Base-by-base conservation (phyloP, 2,113 vertebrate species). In the Ictalurus punctatus region DNA sequence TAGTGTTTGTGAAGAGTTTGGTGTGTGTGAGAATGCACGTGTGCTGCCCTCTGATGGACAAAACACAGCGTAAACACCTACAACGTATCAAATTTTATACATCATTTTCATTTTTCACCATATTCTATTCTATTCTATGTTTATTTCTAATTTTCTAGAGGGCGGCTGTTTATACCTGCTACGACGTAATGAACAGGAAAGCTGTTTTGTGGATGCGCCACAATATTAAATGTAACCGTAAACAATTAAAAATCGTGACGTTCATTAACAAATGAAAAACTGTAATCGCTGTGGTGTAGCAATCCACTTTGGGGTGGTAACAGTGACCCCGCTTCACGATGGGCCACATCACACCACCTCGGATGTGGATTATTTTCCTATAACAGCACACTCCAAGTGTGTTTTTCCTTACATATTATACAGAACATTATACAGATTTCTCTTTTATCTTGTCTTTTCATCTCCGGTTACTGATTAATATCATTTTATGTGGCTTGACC, bases 31-130 rank as follows among this genome's bases (percentile, higher is more conserved):
- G 34, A 37, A 19, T 83, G 89, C 34, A 82, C 17, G 37, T 89
- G 82, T 92, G 90, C 92, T 95, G 93, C 91, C 93, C 93, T 91
- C 95, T 94, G 0, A 85, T 95, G 96, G 92, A 79, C 61, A 48
- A 48, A 4, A 61, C 1, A 82, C 17, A 54, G 37, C 13, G 16
- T 9, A 17, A n/a, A 30, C 25, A 81, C 52, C n/a, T 44, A 12
- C 37, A 9, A 9, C 40, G 27, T 30, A 30, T 8, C 48, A 48
- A 48, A 48, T 48, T 6, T 48, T 48, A 48, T 48, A 48, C 48
- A 48, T 48, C 0, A 48, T 48, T 48, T 48, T 8, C 6, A 48
- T 48, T 48, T 48, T 48, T 48, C 48, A 48, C 7, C 44, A 48
- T 48, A 44, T 44, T 44, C 44, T 44, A 44, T 44, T 44, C 44